A percentile compares a stretch with the other conserved stretches of the same genome.
Evolutionary conservation across 2,113 vertebrate genomes (phyloP).

Genomic region (Stigmatopora nigra): DNA sequence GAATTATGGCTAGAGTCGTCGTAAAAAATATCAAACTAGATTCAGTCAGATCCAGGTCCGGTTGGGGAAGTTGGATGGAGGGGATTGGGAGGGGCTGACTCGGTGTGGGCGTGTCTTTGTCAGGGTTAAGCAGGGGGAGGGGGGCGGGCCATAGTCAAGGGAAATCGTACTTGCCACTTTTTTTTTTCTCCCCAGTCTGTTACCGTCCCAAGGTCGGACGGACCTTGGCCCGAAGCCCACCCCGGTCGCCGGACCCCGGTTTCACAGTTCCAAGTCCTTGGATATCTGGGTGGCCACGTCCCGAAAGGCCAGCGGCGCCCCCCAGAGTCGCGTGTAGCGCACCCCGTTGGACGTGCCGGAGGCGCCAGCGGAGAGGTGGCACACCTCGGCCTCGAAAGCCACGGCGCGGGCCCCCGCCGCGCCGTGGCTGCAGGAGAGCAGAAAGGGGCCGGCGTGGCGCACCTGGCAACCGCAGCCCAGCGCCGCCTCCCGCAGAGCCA

Average conservation of each 20-base stretch:
- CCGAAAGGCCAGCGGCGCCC: slow-evolving; percentile 80
- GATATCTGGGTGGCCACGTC: slow-evolving; percentile 82
- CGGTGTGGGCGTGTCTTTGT: slow-evolving; percentile 45
- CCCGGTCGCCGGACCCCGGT: slow-evolving; percentile 13
- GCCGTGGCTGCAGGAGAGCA: slow-evolving; percentile 82
- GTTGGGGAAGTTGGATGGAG: slow-evolving; percentile 44
- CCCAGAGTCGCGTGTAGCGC: slow-evolving; percentile 79
- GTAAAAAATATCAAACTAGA: slow-evolving; percentile 66
- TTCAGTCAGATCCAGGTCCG: slow-evolving; percentile 58
- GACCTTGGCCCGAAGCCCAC: slow-evolving; percentile 19
- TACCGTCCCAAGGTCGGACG: slow-evolving; percentile 15
- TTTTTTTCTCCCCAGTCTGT: slow-evolving; percentile 3
- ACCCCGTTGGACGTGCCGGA: slow-evolving; percentile 77
- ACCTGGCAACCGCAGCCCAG: slow-evolving; percentile 77
- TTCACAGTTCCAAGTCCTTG: slow-evolving; percentile 79
- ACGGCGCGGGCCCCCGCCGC: slow-evolving; percentile 73
- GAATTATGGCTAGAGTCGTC: slow-evolving; percentile 65
- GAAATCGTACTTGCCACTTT: slow-evolving; percentile 55
- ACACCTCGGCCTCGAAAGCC: slow-evolving; percentile 83
- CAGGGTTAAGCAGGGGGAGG: slow-evolving; percentile 31
- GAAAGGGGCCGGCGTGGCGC: slow-evolving; percentile 80
- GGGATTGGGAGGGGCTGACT: slow-evolving; percentile 24
- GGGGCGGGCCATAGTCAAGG: slow-evolving; percentile 45
- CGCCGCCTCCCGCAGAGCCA: slow-evolving; percentile 78
- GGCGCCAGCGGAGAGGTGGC: slow-evolving; percentile 75